A percentile compares a stretch with the other conserved stretches of the same genome.
phyloP scores from a whole-genome alignment of 2,113 vertebrate genomes.

The Rhizomys pruinosus region DNA sequence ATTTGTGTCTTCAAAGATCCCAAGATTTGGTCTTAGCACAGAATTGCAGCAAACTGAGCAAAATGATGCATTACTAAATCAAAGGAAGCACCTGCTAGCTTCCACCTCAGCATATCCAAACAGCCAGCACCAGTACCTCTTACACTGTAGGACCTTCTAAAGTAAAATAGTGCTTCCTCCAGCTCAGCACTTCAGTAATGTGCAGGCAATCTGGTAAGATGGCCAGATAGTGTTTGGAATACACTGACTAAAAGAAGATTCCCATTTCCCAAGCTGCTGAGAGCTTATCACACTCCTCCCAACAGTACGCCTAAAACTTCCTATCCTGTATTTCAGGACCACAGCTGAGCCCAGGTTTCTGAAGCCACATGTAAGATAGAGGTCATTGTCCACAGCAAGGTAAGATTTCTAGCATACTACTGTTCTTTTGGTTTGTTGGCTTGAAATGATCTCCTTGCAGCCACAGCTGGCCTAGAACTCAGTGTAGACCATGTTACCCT shows the following conservation, averaged over 20 bases:
- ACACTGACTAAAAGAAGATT: not conserved
- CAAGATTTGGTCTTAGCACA: not conserved
- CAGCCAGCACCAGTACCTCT: not conserved
- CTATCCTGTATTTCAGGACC: not conserved
- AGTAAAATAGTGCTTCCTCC: not conserved
- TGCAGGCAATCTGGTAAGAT: not conserved
- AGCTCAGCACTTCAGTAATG: not conserved
- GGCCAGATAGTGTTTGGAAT: not conserved
- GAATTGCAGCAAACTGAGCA: not conserved
- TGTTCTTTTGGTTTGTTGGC: too few relatives aligned
- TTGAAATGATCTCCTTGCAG: too few relatives aligned
- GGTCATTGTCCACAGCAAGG: not conserved
- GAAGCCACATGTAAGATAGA: not conserved
- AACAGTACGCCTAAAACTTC: not conserved
- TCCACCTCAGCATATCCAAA: not conserved
- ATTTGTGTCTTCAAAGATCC: conserved; percentile 1
- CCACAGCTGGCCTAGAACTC: too few relatives aligned
- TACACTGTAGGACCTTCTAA: not conserved
- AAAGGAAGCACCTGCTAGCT: not conserved
- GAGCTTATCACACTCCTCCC: not conserved
- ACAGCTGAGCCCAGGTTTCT: not conserved
- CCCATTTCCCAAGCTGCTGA: not conserved
- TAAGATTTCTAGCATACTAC: not conserved
- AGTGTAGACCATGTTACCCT: too few relatives aligned
- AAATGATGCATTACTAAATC: not conserved